Percentiles rank a stretch among this genome's conserved stretches.
Evolutionary conservation across 2,113 vertebrate species (phyloP).

Genomic region (Taxidea taxus): DNA sequence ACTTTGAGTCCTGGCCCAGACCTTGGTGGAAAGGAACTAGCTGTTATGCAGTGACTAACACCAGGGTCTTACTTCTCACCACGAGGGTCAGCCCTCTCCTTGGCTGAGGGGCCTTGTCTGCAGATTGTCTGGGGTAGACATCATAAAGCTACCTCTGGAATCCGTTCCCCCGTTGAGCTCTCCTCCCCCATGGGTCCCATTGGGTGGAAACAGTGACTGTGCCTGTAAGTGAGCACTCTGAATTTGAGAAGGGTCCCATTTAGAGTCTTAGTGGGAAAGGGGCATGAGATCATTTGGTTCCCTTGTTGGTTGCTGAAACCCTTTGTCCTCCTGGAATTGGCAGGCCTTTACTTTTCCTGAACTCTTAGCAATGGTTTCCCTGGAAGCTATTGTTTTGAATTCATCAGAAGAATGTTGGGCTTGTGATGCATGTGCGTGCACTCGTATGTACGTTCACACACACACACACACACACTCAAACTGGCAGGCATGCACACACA

Average conservation of each 20-base stretch:
- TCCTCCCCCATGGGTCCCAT: neutral
- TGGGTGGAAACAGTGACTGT: constrained; percentile 33
- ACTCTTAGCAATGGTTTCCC: constrained; percentile 11
- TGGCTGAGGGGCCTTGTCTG: neutral
- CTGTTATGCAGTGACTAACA: neutral
- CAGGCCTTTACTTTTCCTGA: constrained; percentile 50
- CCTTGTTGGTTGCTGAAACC: constrained; percentile 10
- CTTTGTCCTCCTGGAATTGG: constrained; percentile 64
- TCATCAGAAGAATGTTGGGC: neutral
- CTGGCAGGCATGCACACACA: accelerated
- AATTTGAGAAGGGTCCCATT: constrained; percentile 18
- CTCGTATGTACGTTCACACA: accelerated
- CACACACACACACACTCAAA: accelerated
- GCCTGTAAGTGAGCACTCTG: neutral
- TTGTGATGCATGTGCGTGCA: neutral
- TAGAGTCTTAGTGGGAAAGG: neutral
- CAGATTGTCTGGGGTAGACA: constrained; percentile 47
- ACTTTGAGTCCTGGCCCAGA: neutral
- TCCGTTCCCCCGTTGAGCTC: constrained; percentile 48
- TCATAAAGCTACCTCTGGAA: constrained; percentile 48
- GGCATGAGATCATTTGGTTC: constrained; percentile 52
- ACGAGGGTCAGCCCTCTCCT: neutral
- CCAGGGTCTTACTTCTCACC: neutral
- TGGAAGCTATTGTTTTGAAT: constrained; percentile 58
- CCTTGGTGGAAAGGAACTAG: neutral